phyloP scores from a whole-genome alignment of 2,797 vertebrate genomes.

The Diglossa cyanea region DNA sequence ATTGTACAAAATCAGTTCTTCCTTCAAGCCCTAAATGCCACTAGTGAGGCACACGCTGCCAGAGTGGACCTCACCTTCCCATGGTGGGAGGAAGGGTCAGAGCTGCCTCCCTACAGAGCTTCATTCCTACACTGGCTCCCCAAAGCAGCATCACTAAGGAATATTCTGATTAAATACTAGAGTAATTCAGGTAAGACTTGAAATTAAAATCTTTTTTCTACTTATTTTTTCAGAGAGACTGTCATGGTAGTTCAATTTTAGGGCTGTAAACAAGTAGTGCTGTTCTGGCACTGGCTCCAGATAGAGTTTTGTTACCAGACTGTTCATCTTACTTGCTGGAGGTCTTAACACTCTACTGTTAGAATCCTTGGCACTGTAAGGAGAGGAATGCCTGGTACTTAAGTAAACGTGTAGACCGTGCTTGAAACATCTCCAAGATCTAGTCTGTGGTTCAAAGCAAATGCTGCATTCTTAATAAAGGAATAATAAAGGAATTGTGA shows the following conservation, averaged over 20 bases:
- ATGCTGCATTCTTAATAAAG: background rate
- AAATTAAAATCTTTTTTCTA: background rate
- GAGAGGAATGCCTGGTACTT: background rate
- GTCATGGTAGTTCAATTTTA: background rate
- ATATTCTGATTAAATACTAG: background rate
- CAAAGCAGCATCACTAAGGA: rapidly evolving
- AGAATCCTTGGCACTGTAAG: background rate
- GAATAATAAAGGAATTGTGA: background rate
- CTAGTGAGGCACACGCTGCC: background rate
- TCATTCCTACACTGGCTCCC: background rate
- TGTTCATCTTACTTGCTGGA: background rate
- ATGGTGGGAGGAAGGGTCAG: no score
- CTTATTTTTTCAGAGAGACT: background rate
- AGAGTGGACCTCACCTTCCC: background rate
- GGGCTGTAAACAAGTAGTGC: background rate
- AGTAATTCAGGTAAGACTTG: background rate
- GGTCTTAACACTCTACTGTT: background rate
- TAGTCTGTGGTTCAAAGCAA: background rate
- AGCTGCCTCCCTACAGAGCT: background rate
- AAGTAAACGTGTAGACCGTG: background rate
- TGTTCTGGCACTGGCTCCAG: background rate
- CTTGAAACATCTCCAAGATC: background rate
- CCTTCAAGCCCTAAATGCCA: background rate
- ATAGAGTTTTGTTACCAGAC: background rate
- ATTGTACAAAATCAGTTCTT: background rate